These are phyloP conservation scores for Sacculina carcini DNA, from an alignment of 2,888 invertebrate genomes.

Conservation along the genomic window DNA sequence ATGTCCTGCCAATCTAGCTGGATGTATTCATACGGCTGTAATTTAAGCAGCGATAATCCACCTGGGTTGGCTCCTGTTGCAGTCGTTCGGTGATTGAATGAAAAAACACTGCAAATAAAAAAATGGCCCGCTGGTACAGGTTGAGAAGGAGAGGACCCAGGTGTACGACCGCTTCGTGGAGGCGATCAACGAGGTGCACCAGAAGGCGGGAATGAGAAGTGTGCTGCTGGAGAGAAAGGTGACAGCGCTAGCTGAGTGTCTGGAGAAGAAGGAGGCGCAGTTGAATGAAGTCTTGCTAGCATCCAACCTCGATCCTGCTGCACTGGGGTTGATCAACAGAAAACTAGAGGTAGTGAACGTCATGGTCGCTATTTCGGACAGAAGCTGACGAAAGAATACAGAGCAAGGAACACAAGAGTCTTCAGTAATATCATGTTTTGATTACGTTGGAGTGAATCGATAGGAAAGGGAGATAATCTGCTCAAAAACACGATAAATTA, in stretches of 20 bases:
- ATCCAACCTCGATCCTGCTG: slow-evolving; percentile 29
- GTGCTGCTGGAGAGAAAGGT: slow-evolving; percentile 51
- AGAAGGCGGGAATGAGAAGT: slow-evolving; percentile 54
- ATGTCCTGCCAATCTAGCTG: too few species aligned
- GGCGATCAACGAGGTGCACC: slow-evolving; percentile 62
- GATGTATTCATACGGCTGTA: too few species aligned
- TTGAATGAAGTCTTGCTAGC: slow-evolving; percentile 29
- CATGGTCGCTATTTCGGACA: too few species aligned
- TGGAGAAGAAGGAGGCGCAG: slow-evolving; percentile 14
- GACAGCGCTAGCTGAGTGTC: slow-evolving; percentile 20
- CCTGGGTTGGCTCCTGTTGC: too few species aligned
- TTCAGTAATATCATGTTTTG: too few species aligned
- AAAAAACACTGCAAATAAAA: slow-evolving; percentile 11
- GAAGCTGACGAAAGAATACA: too few species aligned
- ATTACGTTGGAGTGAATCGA: too few species aligned
- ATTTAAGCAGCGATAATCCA: slow-evolving; percentile 12
- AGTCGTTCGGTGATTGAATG: too few species aligned
- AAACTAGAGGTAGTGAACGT: slow-evolving; percentile 29
- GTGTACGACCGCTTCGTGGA: slow-evolving; percentile 49
- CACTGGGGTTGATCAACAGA: slow-evolving; percentile 25
- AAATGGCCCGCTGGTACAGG: slow-evolving; percentile 17
- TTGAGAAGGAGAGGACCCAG: slow-evolving; percentile 46
- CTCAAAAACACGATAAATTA: too few species aligned
- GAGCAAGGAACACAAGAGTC: too few species aligned
- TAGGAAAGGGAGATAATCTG: too few species aligned